These are phyloP conservation scores for Lasioglossum pauxillum DNA, from an alignment of 2,888 invertebrate genomes.

Conservation along the genomic window DNA sequence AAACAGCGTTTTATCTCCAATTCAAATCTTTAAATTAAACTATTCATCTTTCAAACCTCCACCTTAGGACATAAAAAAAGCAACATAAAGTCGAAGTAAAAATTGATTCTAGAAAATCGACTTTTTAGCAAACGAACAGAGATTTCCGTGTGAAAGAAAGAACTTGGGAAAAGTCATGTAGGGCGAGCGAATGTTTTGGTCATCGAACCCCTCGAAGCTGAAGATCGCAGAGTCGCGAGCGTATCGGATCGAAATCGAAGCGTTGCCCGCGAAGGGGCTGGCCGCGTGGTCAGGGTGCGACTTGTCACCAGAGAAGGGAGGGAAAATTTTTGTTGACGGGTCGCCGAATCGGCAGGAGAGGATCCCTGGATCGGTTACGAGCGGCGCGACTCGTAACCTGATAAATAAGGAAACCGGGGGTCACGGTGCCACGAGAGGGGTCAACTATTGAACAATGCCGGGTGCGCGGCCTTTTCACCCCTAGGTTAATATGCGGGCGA, in stretches of 20 bases:
- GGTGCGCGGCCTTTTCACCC: constrained; percentile 82
- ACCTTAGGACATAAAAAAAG: no score
- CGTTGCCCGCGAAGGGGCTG: background rate
- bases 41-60: no score
- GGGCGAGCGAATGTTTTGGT: background rate
- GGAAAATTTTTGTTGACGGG: background rate
- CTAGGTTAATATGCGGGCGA: constrained; percentile 84
- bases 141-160: background rate
- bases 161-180: no score
- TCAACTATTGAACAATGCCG: constrained; percentile 79
- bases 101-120: no score
- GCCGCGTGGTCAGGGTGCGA: background rate
- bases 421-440: constrained; percentile 80
- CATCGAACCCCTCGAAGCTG: background rate
- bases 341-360: constrained; percentile 16
- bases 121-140: no score
- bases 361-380: constrained; percentile 63
- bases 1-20: no score
- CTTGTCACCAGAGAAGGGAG: background rate
- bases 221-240: background rate
- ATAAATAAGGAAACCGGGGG: constrained; percentile 81
- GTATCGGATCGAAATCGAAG: background rate
- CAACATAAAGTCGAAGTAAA: no score
- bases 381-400: constrained; percentile 76
- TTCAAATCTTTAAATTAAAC: no score